Evolutionary conservation across 2,888 invertebrate genomes (phyloP).

Genomic region (Zonitis immaculata): DNA sequence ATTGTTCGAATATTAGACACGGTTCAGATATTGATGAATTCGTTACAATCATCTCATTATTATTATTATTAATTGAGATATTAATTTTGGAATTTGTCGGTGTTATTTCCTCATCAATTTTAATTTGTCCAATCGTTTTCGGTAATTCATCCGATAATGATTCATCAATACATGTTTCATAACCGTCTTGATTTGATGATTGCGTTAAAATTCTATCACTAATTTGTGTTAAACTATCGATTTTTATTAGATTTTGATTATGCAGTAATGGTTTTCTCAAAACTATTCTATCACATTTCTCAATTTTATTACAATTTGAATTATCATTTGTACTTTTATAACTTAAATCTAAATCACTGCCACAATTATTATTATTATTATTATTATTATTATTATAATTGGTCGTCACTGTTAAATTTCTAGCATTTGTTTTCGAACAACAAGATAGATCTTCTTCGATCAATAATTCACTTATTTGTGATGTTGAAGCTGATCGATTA

Average conservation of each 20-base stretch:
- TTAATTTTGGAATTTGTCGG: constrained; percentile 39
- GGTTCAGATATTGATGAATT: constrained; percentile 31
- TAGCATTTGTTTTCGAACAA: constrained; percentile 12
- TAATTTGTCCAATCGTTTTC: constrained; percentile 17
- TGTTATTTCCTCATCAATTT: constrained; percentile 30
- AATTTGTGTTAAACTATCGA: constrained; percentile 32
- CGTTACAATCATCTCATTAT: constrained; percentile 2
- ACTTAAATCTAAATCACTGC: constrained; percentile 40
- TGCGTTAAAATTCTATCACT: constrained; percentile 29
- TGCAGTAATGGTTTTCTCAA: constrained; percentile 17
- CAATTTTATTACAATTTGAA: constrained; percentile 22
- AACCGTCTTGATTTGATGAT: constrained; percentile 48
- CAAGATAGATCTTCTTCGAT: constrained; percentile 26
- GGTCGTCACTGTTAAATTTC: constrained; percentile 19
- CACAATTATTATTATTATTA: no score
- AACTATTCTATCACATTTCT: constrained; percentile 18
- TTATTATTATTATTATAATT: no score
- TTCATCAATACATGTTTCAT: constrained; percentile 61
- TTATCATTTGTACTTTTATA: constrained; percentile 38
- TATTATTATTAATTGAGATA: constrained; percentile 20
- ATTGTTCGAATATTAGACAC: constrained; percentile 27
- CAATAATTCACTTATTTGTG: constrained; percentile 39
- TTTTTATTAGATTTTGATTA: constrained; percentile 21
- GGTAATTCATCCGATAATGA: constrained; percentile 49
- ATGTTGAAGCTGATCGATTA: constrained; percentile 40